Conservation (phyloP, 2,113 vertebrate genomes). For the Peromyscus maniculatus region DNA sequence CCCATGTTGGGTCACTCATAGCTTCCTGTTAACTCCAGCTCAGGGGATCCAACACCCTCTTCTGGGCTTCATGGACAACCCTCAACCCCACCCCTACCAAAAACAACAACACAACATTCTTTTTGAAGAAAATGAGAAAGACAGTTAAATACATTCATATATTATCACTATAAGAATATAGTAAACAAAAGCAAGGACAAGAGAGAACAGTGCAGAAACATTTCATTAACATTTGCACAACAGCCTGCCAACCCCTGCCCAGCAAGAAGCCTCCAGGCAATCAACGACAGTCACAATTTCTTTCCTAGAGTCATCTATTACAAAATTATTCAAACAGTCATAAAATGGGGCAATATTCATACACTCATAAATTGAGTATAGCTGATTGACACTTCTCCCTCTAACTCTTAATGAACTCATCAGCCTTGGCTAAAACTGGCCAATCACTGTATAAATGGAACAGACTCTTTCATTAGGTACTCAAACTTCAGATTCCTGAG, state of each 20-base stretch:
- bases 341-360: not conserved
- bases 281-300: not conserved
- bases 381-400: not conserved
- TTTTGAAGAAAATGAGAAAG: conserved; percentile 13
- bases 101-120: not conserved
- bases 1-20: not conserved
- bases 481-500: not conserved
- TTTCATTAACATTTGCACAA: not conserved
- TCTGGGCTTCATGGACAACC: not conserved
- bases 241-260: not conserved
- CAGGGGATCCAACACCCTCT: not conserved
- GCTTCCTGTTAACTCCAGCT: not conserved
- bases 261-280: conserved; percentile 18
- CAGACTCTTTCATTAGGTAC: not conserved
- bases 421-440: not conserved
- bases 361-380: not conserved
- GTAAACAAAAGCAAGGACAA: not conserved
- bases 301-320: not conserved
- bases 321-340: conserved; percentile 10
- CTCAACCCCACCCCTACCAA: not conserved
- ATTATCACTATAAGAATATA: not conserved
- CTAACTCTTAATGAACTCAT: conserved; percentile 7
- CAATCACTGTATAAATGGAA: not conserved
- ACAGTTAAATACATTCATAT: not conserved
- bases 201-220: not conserved